Base-by-base conservation (phyloP, 2,113 vertebrate species). In the Gallinago jamesoni region DNA sequence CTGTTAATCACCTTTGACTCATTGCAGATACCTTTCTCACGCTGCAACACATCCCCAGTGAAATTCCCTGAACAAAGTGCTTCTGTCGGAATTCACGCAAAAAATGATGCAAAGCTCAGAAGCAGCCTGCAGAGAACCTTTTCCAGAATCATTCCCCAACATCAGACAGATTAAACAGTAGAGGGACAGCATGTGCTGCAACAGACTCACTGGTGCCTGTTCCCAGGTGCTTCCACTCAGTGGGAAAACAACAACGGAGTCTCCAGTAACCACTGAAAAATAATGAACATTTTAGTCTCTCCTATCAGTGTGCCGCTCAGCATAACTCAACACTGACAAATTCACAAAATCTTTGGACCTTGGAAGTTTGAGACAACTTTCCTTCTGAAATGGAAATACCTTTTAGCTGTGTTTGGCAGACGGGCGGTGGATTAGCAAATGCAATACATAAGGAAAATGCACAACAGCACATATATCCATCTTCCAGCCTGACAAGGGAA, bases 361-460 rank as follows among this genome's bases (percentile, higher is more conserved):
- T 90, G 64, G 81, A 93, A 93, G 45, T 91, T 57, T 48, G 52
- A 93, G 57, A 67, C 22, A 93, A 83, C 74, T 93, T 95, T 66
- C 37, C 52, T 89, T 95, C 74, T 92, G 77, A 79, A 89, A 87
- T 87, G 37, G 67, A 94, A 95, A 92, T 81, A 59, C 8, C 28
- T 92, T 77, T 70, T n/a, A 68, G 82, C 81, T 92, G 52, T 60
- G 1, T 68, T 56, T 43, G 48, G 45, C 63, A 94, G 75, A 22
- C 63, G 74, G 50, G 30, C 0, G 0, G 55, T 80, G 53, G 70
- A 79, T 94, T 93, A 92, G 70, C 37, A 82, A 90, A 76, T 4
- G n/a, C 14, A 77, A 55, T 18, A 47, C 12, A 14, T 50, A 37
- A 68, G 50, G 47, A 77, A 76, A 92, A 77, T 31, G 37, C 57